These are phyloP conservation scores for Caenorhabditis brenneri DNA, from an alignment of 1,140 invertebrate species.

Conservation along the genomic window DNA sequence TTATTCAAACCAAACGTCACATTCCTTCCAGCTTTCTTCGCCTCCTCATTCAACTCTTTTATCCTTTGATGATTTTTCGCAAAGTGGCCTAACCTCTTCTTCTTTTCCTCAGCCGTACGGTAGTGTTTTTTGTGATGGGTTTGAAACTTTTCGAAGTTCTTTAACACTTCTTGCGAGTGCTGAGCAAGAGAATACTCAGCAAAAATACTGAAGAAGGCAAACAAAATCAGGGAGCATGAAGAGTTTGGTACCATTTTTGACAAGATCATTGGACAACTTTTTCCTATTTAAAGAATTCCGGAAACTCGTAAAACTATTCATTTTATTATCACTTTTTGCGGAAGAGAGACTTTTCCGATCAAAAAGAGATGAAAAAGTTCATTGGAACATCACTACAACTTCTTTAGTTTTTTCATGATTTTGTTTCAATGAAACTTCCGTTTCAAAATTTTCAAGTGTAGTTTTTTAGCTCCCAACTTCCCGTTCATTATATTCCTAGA, in stretches of 20 bases:
- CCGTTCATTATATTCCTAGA: too few species aligned
- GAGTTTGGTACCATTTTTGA: neutral
- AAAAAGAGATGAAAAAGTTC: neutral
- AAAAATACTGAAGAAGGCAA: too few species aligned
- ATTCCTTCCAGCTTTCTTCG: neutral
- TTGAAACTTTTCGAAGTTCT: neutral
- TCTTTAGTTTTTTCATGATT: too few species aligned
- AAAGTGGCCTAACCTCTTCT: neutral
- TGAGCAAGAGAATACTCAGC: too few species aligned
- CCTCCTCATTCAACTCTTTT: neutral
- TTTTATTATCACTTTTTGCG: neutral
- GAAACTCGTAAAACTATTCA: neutral
- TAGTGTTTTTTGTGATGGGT: neutral
- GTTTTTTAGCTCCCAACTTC: too few species aligned
- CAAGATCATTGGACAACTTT: neutral
- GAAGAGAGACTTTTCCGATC: neutral
- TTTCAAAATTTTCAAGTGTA: neutral
- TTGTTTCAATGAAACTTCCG: neutral
- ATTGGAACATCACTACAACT: neutral
- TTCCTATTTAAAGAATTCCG: neutral
- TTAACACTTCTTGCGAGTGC: neutral
- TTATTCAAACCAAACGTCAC: neutral
- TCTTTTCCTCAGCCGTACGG: neutral
- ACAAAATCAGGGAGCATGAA: neutral
- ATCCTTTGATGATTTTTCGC: conserved; percentile 7